These are phyloP conservation scores for Halichoeres trimaculatus DNA, from an alignment of 2,113 vertebrate genomes.

Conservation along the genomic window DNA sequence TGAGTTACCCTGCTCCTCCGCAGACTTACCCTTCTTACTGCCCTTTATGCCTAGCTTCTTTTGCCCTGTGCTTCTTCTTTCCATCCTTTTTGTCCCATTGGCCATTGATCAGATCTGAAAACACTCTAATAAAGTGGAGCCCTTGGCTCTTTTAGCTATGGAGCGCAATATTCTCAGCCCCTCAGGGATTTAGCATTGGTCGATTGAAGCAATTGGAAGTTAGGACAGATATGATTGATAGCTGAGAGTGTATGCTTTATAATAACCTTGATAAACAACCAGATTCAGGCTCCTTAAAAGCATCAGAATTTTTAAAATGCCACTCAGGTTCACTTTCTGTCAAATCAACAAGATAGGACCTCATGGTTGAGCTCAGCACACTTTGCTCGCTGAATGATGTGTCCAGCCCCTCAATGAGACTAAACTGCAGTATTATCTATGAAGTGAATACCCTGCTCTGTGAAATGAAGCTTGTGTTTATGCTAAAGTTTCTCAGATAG, in stretches of 20 bases:
- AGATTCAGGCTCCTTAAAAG: background rate
- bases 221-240: background rate
- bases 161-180: background rate
- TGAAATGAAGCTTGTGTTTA: conserved; percentile 35
- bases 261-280: background rate
- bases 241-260: background rate
- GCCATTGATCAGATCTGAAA: conserved; percentile 32
- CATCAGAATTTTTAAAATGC: no score
- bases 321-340: no score
- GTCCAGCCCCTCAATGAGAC: conserved; percentile 8
- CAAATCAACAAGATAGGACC: background rate
- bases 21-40: conserved; percentile 34
- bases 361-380: background rate
- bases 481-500: conserved; percentile 32
- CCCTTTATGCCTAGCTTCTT: conserved; percentile 36
- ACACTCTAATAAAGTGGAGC: background rate
- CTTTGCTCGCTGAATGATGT: conserved; percentile 11
- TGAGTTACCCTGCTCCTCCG: conserved; percentile 55
- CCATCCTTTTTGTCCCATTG: conserved; percentile 22
- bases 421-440: conserved; percentile 18
- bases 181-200: background rate
- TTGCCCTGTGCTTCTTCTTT: conserved; percentile 6
- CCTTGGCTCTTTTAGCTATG: background rate
- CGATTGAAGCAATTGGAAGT: conserved; percentile 16
- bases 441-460: conserved; percentile 24